Conservation (phyloP, 64 coral and sea anemone species). For the Pocillopora verrucosa region DNA sequence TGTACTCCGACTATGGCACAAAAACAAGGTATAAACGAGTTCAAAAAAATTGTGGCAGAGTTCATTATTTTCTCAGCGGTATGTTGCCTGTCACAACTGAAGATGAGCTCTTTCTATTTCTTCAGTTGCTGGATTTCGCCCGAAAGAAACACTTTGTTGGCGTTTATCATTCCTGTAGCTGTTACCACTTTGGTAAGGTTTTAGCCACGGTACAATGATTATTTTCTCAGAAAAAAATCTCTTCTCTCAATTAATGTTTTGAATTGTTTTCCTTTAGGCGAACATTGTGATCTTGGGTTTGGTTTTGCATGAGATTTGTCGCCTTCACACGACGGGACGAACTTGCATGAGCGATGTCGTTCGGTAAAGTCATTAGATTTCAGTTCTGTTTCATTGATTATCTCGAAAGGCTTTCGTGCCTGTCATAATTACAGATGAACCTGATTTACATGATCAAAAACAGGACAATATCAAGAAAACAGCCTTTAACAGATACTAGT, state of each 20-base stretch:
- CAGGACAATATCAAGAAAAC: too few species aligned
- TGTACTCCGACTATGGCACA: conserved; percentile 46
- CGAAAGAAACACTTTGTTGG: conserved; percentile 56
- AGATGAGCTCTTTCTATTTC: not conserved
- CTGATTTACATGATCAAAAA: too few species aligned
- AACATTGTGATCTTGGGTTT: conserved; percentile 67
- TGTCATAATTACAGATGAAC: too few species aligned
- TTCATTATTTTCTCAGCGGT: not conserved
- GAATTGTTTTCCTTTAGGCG: conserved; percentile 16
- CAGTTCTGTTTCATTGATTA: not conserved
- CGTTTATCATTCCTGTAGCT: conserved; percentile 72
- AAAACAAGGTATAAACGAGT: conserved; percentile 9
- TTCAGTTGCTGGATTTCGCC: conserved; percentile 81
- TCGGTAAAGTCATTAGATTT: conserved; percentile 8
- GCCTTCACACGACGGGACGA: conserved; percentile 61
- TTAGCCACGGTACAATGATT: not conserved
- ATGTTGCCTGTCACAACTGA: not conserved
- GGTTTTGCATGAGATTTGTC: conserved; percentile 68
- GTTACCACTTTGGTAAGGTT: conserved; percentile 69
- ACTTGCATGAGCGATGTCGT: conserved; percentile 49
- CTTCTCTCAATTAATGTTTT: not conserved
- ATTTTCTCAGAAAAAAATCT: too few species aligned
- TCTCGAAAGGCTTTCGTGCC: too few species aligned
- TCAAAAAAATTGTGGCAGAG: not conserved
- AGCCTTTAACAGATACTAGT: not conserved